phyloP scores from a whole-genome alignment of 2,888 invertebrate species.

The Gortyna flavago region DNA sequence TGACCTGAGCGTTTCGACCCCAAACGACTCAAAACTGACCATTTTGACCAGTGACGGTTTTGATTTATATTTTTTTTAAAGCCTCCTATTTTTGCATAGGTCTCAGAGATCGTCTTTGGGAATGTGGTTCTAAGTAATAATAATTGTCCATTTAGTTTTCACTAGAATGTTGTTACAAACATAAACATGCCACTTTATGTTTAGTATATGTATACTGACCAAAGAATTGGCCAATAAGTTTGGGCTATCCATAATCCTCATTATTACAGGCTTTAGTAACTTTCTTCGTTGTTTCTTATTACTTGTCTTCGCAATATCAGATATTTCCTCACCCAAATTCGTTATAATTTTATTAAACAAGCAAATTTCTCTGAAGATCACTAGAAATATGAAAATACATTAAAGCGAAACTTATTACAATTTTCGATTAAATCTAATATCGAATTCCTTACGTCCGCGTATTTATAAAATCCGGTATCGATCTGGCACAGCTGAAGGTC shows the following conservation, averaged over 20 bases:
- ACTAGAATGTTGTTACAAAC: background rate
- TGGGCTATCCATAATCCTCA: background rate
- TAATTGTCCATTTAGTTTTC: background rate
- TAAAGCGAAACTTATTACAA: conserved; percentile 37
- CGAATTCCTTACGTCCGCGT: conserved; percentile 50
- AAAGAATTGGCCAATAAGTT: background rate
- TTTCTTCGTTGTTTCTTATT: background rate
- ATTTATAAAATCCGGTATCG: conserved; percentile 67
- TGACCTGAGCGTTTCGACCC: background rate
- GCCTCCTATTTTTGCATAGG: background rate
- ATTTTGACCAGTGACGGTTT: background rate
- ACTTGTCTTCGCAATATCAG: conserved; percentile 2
- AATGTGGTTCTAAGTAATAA: background rate
- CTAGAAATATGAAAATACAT: conserved; percentile 55
- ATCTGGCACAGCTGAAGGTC: conserved; percentile 70
- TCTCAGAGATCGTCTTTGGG: background rate
- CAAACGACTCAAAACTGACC: background rate
- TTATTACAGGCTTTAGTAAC: background rate
- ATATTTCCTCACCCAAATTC: conserved; percentile 21
- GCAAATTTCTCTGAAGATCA: conserved; percentile 28
- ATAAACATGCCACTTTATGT: background rate
- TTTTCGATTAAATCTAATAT: conserved; percentile 56
- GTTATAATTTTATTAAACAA: conserved; percentile 24
- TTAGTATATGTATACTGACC: background rate
- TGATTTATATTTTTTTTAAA: background rate